Base-by-base conservation (phyloP, 2,888 invertebrate genomes). In the Phania funesta region DNA sequence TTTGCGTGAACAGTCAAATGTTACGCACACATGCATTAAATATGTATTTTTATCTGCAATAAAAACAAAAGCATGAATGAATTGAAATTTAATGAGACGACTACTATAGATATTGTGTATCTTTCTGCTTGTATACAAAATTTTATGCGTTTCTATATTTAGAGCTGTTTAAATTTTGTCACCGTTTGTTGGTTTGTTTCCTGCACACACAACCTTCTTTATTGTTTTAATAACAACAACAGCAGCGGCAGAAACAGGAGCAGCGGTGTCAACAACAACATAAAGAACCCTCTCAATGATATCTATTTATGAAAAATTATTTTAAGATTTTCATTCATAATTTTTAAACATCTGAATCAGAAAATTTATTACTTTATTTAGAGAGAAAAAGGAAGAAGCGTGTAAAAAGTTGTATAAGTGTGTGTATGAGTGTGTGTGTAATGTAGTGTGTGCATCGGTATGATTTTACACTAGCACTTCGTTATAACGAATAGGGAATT, bases 271-370 rank as follows among this genome's bases (percentile, higher is more conserved):
- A 73, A 29, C 26, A 60, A 60, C 8, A 29, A 3, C 35, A 64
- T 54, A 52, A 64, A 26, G 16, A 20, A 7, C 38, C 20, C 24
- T 48, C 56, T 48, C 56, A 75, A 54, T 74, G 54, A 74, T 65
- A 48, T 75, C 74, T 56, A 65, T 75, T 75, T 75, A 75, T 75
- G 65, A 75, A 75, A 75, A 38, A 75, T 75, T 75, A 75, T 75
- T 75, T 75, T 54, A 75, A 65, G 65, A 75, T 65, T 75, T 75
- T 75, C 74, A 75, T 75, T 75, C 65, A 75, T 75, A 38, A 75
- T 75, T 75, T 65, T 65, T 11, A 75, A 75, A 75, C 65, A 75
- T 46, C 46, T 56, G 65, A 75, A 75, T 75, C 46, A 65, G 22
- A 75, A n/a, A 65, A 64, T 64, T 74, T 64, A 54, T 74, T 64